Evolutionary conservation across 2,113 vertebrate genomes (phyloP), one percentile per base, ranked within the genome.

Genomic region (Hyla sarda): DNA sequence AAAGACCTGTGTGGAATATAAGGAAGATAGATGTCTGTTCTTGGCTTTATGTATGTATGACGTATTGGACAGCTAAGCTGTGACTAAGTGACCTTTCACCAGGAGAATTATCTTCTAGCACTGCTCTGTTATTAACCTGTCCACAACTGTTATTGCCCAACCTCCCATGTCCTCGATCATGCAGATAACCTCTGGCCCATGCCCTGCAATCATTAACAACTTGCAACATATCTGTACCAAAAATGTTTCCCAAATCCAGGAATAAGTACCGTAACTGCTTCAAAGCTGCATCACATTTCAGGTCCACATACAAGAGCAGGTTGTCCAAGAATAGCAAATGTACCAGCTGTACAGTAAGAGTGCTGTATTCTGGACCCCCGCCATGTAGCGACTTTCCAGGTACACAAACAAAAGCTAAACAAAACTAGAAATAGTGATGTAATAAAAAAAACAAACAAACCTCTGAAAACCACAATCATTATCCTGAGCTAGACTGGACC

Each of bases 131-230:
- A 76, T 2, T 34, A 17, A 21, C 11, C 25, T 32, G 16, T 56
- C 48, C 75, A 21, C 75, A 21, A 5, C 77, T 41, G 54, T 80
- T 9, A 80, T 62, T 80, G 34, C 54, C 45, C 6, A 80, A 82
- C 12, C 60, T 25, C 12, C 6, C 6, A 11, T 47, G 50, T 56
- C 52, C 71, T 84, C 19, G 52, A 84, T 47, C 23, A n/a, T 28
- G 41, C 7, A 32, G 82, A 84, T 84, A 75, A 84, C 82, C 82
- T 84, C 5, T 56, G 32, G 9, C 14, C 34, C 3, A 25, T 28
- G 50, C 16, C 75, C 17, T 11, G 28, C 28, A 80, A 80, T 80
- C 54, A 80, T 80, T 80, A 80, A 80, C 77, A 41, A 23, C 19
- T 11, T 71, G 9, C 23, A 34, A 23, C 13, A 41, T 41, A 69